A percentile compares a stretch with the other conserved stretches of the same genome.
These are phyloP conservation scores for Sinonovacula constricta DNA, from an alignment of 1,140 invertebrate species.

Conservation along the genomic window DNA sequence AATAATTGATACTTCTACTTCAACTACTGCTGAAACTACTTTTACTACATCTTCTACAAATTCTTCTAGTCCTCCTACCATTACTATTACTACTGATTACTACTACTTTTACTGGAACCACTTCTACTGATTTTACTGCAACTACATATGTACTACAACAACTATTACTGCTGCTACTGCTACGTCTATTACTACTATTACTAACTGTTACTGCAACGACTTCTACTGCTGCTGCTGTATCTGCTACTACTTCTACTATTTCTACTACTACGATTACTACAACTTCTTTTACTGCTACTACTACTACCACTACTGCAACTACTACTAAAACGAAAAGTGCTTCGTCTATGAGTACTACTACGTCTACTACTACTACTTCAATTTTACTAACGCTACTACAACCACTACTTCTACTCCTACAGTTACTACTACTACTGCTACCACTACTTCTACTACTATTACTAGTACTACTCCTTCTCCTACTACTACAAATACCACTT, in stretches of 20 bases:
- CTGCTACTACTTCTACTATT: too few relatives aligned
- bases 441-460: constrained; percentile 22
- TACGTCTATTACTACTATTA: too few relatives aligned
- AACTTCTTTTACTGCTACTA: constrained; percentile 25
- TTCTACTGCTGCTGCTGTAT: not conserved
- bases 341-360: constrained; percentile 21
- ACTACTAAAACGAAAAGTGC: constrained; percentile 44
- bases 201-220: too few relatives aligned
- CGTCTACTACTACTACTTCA: too few relatives aligned
- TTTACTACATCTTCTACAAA: too few relatives aligned
- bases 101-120: not conserved
- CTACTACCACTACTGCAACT: constrained; percentile 50
- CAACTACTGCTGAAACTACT: constrained; percentile 37
- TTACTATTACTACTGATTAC: constrained; percentile 21
- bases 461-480: not conserved
- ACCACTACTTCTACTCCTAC: constrained; percentile 43
- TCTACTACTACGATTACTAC: too few relatives aligned
- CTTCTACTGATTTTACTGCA: constrained; percentile 15
- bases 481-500: too few relatives aligned
- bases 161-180: too few relatives aligned
- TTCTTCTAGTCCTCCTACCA: not conserved
- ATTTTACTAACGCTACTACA: too few relatives aligned
- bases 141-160: constrained; percentile 22
- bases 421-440: constrained; percentile 35
- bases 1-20: constrained; percentile 41